Conservation (phyloP, 2,797 vertebrate species). For the Pipistrellus pipistrellus region DNA sequence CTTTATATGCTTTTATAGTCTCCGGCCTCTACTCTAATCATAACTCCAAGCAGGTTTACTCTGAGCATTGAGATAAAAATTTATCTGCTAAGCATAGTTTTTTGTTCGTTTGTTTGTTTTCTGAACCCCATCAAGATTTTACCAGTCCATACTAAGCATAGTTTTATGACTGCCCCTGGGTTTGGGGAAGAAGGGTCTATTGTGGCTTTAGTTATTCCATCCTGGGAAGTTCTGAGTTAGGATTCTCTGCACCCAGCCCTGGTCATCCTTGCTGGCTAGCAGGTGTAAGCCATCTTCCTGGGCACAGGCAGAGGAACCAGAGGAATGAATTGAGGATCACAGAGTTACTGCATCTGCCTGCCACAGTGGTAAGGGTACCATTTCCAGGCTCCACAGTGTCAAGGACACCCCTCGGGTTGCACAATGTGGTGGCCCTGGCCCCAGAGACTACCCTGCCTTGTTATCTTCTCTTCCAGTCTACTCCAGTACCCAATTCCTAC, state of each 20-base stretch:
- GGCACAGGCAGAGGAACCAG: not conserved
- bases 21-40: not conserved
- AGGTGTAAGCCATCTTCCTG: not conserved
- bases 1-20: not conserved
- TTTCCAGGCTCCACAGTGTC: not conserved
- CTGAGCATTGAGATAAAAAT: not conserved
- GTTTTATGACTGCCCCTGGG: not conserved
- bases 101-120: not conserved
- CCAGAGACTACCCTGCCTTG: not conserved
- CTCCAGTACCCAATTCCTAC: not conserved
- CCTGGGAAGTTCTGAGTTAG: not conserved
- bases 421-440: not conserved
- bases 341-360: not conserved
- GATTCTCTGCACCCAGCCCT: too few species aligned
- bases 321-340: not conserved
- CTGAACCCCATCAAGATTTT: not conserved
- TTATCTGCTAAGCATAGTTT: not conserved
- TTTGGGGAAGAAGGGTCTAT: not conserved
- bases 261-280: too few species aligned
- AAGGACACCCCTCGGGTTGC: too few species aligned
- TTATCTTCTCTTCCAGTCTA: not conserved
- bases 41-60: not conserved
- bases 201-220: not conserved
- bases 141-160: not conserved
- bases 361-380: not conserved